Conservation (phyloP, 2,113 vertebrate genomes). For the Calidris pygmaea region DNA sequence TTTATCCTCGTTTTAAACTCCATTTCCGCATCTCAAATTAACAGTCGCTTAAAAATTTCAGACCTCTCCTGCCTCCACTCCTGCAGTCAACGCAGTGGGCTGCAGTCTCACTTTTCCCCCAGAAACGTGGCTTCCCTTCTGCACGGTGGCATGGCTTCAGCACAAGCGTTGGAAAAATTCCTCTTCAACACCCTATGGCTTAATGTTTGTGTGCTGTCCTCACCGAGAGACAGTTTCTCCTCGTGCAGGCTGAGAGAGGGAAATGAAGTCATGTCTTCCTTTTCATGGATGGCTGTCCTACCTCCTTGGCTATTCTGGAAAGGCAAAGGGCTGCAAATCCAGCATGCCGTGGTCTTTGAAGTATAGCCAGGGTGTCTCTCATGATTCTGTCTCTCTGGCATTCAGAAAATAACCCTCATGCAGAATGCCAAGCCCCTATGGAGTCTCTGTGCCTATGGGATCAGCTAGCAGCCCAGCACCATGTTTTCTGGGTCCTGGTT, state of each 20-base stretch:
- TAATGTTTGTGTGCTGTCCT: background rate
- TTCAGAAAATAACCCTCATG: background rate
- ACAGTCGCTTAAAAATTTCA: background rate
- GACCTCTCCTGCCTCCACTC: background rate
- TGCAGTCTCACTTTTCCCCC: background rate
- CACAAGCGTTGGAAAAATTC: background rate
- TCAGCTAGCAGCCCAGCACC: background rate
- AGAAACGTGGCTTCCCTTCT: background rate
- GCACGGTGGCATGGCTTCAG: background rate
- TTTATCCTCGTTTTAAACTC: background rate
- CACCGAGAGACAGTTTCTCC: background rate
- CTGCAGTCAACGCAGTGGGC: background rate
- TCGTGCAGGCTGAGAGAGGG: background rate
- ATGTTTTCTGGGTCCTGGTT: background rate
- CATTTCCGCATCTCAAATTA: background rate
- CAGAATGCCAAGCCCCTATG: background rate
- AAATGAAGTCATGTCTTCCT: background rate
- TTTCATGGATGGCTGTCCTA: background rate
- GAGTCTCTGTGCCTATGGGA: background rate
- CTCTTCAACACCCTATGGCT: background rate
- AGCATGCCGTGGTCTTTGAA: background rate
- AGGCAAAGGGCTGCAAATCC: background rate
- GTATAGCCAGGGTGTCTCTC: background rate
- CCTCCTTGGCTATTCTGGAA: background rate
- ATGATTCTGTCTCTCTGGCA: no score